A percentile compares a stretch with the other conserved stretches of the same genome.
Evolutionary conservation across 2,888 invertebrate genomes (phyloP).

Genomic region (Endomychus coccineus): DNA sequence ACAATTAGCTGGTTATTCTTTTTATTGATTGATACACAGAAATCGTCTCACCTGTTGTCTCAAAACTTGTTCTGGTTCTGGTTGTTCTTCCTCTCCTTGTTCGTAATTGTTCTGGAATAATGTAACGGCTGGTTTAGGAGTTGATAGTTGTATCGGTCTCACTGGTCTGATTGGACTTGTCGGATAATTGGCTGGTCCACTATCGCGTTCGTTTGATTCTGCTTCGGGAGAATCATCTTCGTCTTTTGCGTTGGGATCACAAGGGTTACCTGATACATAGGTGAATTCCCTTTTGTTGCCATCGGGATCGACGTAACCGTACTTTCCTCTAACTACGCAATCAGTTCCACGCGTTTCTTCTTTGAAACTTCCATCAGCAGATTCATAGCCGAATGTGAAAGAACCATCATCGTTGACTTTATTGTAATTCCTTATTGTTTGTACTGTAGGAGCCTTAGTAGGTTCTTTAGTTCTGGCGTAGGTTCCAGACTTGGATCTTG

Average conservation of each 20-base stretch:
- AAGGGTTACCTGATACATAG: conserved; percentile 79
- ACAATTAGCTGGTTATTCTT: too few species aligned
- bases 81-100: conserved; percentile 54
- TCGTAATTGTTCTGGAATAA: conserved; percentile 67
- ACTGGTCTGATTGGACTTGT: conserved; percentile 47
- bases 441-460: conserved; percentile 65
- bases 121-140: conserved; percentile 52
- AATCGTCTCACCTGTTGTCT: conserved; percentile 40
- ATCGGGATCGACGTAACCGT: conserved; percentile 80
- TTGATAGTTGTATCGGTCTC: conserved; percentile 39
- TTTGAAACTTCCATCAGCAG: conserved; percentile 79
- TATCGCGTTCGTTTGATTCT: conserved; percentile 48
- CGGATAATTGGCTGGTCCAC: conserved; percentile 56
- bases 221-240: conserved; percentile 52
- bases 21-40: too few species aligned
- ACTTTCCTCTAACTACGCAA: conserved; percentile 80
- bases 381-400: conserved; percentile 78
- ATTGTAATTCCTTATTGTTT: conserved; percentile 76
- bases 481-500: conserved; percentile 34
- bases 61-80: conserved; percentile 47
- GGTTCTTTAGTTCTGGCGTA: conserved; percentile 49
- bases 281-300: conserved; percentile 81
- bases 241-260: conserved; percentile 74
- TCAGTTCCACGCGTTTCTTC: conserved; percentile 80
- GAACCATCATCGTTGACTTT: conserved; percentile 78